Percentiles rank a stretch among this genome's conserved stretches.
These are phyloP conservation scores for Alectura lathami DNA, from an alignment of 2,113 vertebrate genomes.

Conservation along the genomic window DNA sequence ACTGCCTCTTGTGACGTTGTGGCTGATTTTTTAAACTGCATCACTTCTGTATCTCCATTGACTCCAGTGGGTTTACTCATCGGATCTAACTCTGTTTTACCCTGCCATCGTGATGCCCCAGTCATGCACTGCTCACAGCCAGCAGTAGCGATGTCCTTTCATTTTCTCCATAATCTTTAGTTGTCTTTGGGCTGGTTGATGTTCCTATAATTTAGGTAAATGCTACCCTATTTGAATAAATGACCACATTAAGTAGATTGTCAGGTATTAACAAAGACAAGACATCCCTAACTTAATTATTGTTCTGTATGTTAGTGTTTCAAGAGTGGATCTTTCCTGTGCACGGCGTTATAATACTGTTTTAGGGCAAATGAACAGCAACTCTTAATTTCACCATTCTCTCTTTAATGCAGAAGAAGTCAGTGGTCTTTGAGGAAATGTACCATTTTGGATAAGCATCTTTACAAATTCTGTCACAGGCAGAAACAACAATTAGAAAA, in stretches of 20 bases:
- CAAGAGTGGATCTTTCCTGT: background rate
- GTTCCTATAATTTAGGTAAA: background rate
- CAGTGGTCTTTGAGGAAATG: background rate
- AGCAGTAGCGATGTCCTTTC: background rate
- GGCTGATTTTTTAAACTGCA: background rate
- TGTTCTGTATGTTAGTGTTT: background rate
- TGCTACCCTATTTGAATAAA: slow-evolving; percentile 22
- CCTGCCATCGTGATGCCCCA: background rate
- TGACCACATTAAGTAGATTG: background rate
- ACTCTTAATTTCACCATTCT: background rate
- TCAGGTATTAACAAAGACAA: background rate
- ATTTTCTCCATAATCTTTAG: background rate
- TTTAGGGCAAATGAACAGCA: background rate
- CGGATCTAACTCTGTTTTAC: background rate
- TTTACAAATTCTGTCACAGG: background rate
- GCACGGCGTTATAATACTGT: background rate
- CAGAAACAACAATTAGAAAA: background rate
- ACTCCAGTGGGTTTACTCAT: background rate
- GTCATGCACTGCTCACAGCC: background rate
- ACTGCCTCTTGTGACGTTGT: background rate
- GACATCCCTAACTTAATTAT: background rate
- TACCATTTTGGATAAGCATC: background rate
- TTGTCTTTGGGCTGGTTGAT: background rate
- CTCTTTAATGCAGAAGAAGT: background rate
- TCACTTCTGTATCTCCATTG: background rate